Evolutionary conservation across 2,113 vertebrate species (phyloP).

Genomic region (Erythrocercus mccallii): DNA sequence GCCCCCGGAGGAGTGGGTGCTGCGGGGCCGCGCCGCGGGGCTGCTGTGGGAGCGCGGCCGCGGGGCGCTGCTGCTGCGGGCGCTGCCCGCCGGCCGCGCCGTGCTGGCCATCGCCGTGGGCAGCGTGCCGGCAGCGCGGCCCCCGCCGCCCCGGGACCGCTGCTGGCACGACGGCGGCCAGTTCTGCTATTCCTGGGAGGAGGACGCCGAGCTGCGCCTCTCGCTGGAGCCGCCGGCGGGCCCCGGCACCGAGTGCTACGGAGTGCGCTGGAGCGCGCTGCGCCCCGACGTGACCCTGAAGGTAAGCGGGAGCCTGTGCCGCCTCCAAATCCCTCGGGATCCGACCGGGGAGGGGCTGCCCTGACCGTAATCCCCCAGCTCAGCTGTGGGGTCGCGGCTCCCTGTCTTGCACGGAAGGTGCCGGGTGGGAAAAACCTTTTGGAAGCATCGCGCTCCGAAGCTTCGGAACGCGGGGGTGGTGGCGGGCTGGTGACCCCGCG

Average conservation of each 20-base stretch:
- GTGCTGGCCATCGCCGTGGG: slow-evolving; percentile 79
- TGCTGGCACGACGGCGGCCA: slow-evolving; percentile 87
- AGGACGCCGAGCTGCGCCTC: slow-evolving; percentile 81
- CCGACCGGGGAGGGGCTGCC: fast-evolving
- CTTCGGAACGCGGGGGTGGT: fast-evolving
- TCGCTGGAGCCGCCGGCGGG: slow-evolving; percentile 73
- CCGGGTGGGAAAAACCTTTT: fast-evolving
- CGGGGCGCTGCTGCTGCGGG: slow-evolving; percentile 82
- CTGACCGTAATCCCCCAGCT: fast-evolving
- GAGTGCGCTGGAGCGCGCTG: slow-evolving; percentile 81
- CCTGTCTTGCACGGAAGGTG: not conserved
- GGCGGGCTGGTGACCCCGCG: not conserved
- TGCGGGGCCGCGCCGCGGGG: slow-evolving; percentile 80
- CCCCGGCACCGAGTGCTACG: slow-evolving; percentile 82
- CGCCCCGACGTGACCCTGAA: slow-evolving; percentile 83
- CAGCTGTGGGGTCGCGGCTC: not conserved
- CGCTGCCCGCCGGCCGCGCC: slow-evolving; percentile 76
- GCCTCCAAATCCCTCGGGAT: fast-evolving
- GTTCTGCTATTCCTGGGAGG: slow-evolving; percentile 90
- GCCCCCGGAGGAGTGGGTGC: slow-evolving; percentile 89
- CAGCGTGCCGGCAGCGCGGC: slow-evolving; percentile 77
- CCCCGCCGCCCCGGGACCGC: slow-evolving; percentile 81
- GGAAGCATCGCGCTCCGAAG: fast-evolving
- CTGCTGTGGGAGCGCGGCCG: slow-evolving; percentile 86
- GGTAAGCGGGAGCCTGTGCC: slow-evolving; percentile 59